These are phyloP conservation scores for Acronicta leporina DNA, from an alignment of 2,888 invertebrate genomes.

Conservation along the genomic window DNA sequence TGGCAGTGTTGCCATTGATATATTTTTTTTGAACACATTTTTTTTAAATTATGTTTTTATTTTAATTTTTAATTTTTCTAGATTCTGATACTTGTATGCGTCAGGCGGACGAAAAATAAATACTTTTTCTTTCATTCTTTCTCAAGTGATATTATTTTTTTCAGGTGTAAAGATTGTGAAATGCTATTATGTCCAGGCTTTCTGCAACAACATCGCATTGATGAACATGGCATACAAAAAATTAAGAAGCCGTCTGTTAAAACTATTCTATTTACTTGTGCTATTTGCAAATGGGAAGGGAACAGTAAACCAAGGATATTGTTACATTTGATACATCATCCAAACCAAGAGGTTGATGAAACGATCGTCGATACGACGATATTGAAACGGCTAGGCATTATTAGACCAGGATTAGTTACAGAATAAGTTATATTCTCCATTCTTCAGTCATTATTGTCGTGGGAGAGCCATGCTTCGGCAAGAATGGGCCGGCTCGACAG, in stretches of 20 bases:
- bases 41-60: too few relatives aligned
- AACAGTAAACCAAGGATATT: constrained; percentile 65
- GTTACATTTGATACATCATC: constrained; percentile 81
- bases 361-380: constrained; percentile 64
- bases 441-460: too few relatives aligned
- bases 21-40: too few relatives aligned
- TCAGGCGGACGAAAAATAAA: too few relatives aligned
- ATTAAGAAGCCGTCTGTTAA: constrained; percentile 9
- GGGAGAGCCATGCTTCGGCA: too few relatives aligned
- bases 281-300: constrained; percentile 68
- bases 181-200: constrained; percentile 37
- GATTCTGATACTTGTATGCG: too few relatives aligned
- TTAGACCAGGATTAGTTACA: background rate
- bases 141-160: background rate
- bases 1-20: too few relatives aligned
- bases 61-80: too few relatives aligned
- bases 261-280: constrained; percentile 63
- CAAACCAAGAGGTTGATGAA: constrained; percentile 68
- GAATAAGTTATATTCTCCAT: background rate
- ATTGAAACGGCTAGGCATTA: constrained; percentile 57
- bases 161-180: constrained; percentile 42
- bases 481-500: too few relatives aligned
- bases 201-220: constrained; percentile 6
- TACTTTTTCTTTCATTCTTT: too few relatives aligned
- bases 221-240: constrained; percentile 18